phyloP scores from a whole-genome alignment of 2,113 vertebrate genomes.

The Myotis yumanensis region DNA sequence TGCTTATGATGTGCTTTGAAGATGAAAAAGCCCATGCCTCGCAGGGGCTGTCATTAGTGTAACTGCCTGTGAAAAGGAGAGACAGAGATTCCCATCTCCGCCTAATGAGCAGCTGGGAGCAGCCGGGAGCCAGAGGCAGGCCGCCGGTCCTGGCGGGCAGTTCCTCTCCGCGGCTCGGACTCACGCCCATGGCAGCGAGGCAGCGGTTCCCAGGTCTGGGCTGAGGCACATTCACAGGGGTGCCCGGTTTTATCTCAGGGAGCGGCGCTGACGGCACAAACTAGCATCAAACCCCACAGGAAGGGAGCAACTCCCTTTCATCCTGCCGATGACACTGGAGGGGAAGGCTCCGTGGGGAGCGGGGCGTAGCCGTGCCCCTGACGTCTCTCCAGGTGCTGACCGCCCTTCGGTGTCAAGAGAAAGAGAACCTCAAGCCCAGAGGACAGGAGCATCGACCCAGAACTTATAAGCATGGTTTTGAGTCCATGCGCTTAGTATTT shows the following conservation, averaged over 20 bases:
- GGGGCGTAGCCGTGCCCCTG: accelerated
- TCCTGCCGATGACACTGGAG: accelerated
- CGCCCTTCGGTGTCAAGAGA: background rate
- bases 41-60: constrained; percentile 50
- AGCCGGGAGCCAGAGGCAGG: background rate
- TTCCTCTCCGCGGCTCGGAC: background rate
- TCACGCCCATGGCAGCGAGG: accelerated
- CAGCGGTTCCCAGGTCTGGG: background rate
- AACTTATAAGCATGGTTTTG: background rate
- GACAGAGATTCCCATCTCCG: constrained; percentile 6
- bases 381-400: background rate
- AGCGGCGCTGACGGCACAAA: background rate
- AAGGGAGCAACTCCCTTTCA: background rate
- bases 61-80: constrained; percentile 63
- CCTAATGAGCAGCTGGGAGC: background rate
- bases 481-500: background rate
- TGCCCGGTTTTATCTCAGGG: accelerated
- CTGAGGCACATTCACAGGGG: accelerated
- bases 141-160: background rate
- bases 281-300: accelerated
- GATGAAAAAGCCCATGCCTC: constrained; percentile 60
- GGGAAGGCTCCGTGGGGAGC: background rate
- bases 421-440: background rate
- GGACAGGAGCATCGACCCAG: background rate
- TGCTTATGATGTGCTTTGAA: constrained; percentile 58